Evolutionary conservation across 2,797 vertebrate genomes (phyloP), one percentile per base, ranked within the genome.

Genomic region (Carduelis carduelis): DNA sequence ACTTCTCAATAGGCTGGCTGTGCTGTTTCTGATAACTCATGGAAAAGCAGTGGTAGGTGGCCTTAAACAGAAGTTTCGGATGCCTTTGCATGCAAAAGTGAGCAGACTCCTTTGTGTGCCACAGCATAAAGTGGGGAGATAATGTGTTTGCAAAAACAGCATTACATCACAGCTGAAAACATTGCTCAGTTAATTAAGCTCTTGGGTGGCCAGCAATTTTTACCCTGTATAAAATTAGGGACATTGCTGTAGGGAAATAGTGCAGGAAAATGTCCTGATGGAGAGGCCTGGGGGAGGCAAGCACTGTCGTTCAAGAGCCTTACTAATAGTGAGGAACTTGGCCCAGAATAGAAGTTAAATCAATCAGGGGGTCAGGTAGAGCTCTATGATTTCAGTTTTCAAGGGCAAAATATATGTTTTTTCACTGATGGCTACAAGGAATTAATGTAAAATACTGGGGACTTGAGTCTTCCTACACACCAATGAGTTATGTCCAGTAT

Each of bases 91-190:
- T 90, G 32, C 55, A 49, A 86, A 92, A 93, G 71, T 74, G 60
- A 61, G 26, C 77, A 43, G 61, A 61, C 14, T 94, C 77, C 59
- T 93, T 89, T 93, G 75, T 96, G 59, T 64, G 76, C 71, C 64
- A 8, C 17, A 80, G 37, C 34, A 13, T 74, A 64, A 88, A 94
- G 52, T 52, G 39, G n/a, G 61, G 27, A 90, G 55, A 80, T 83
- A 89, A 57, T 89, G 49, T 94, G 75, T 72, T 90, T 96, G 94
- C 61, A 85, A 39, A 82, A 50, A 44, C 75, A 71, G 46, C 81
- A 90, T 95, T 87, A 87, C 76, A n/a, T 95, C 84, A 92, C 11
- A 77, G 37, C 69, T 86, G 70, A 95, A 93, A 76, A 77, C 34
- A 55, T n/a, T 76, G 53, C 50, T 91, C 65, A 59, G 24, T 71